Base-by-base conservation (phyloP, 2,888 invertebrate genomes). In the Epiperipatus broadwayi region DNA sequence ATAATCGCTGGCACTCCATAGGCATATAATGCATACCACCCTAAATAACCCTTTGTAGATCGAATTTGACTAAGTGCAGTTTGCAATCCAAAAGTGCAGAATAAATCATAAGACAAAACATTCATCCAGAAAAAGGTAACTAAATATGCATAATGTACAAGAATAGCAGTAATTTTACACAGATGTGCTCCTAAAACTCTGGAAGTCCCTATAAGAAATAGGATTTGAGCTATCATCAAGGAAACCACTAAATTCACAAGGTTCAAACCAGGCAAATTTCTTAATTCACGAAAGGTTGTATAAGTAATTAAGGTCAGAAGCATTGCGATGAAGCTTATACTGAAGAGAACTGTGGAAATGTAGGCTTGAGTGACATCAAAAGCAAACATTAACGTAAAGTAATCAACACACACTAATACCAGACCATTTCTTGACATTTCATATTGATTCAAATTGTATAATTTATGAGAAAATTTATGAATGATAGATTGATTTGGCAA, bases 91-190 rank as follows among this genome's bases (percentile, higher is more conserved):
- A 61, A 61, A 3, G 59, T 59, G 16, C 50, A 42, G 47, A 49
- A 59, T 3, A 60, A 49, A 42, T 60, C 60, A 42, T 51, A 59
- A 5, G 60, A 54, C 53, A 60, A 60, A 3, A 60, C 54, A 43
- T 59, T 61, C 54, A 56, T 59, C 59, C 59, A 61, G 47, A 57
- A 57, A 37, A 59, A 57, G 2, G 55, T 51, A 1, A 54, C 49
- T 5, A 61, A 47, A 37, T 56, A 53, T 12, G 52, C 46, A 44
- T 53, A 61, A 42, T 61, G 61, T 4, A 57, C 45, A 2, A 52
- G 20, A 5, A 55, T 47, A 0, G 57, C 58, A 2, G 55, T 50
- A 1, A 47, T 39, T 4, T 48, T 47, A 43, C 61, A 61, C 1
- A 40, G 14, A 3, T 27, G 8, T 8, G 29, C 35, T 5, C 47